Evolutionary conservation across 2,888 invertebrate genomes (phyloP).

Genomic region (Noctua fimbriata): DNA sequence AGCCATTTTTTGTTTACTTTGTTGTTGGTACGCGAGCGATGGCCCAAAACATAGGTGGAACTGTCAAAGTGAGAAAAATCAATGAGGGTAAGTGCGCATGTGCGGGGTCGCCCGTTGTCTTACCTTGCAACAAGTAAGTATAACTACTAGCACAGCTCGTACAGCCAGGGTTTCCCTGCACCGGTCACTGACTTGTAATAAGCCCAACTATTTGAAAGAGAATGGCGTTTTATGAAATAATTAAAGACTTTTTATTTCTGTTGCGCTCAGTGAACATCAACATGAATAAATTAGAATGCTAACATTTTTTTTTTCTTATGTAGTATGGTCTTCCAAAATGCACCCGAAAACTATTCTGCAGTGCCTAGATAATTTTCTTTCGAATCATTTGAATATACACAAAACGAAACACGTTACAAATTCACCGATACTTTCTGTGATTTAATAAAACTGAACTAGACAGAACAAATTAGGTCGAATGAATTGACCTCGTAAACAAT

Average conservation of each 20-base stretch:
- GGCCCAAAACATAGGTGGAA: constrained; percentile 86
- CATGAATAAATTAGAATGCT: constrained; percentile 52
- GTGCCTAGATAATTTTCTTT: background rate
- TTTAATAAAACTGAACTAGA: constrained; percentile 39
- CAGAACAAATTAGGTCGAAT: constrained; percentile 40
- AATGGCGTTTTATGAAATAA: constrained; percentile 49
- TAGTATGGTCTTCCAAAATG: constrained; percentile 10
- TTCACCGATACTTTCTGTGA: constrained; percentile 10
- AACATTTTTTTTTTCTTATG: constrained; percentile 4
- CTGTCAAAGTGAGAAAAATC: constrained; percentile 90
- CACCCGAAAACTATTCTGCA: background rate
- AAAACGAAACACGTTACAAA: background rate
- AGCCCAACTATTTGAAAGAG: constrained; percentile 31
- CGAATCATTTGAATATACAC: constrained; percentile 1
- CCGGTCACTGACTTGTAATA: constrained; percentile 56
- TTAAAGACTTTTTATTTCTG: constrained; percentile 32
- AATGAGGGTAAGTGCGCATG: constrained; percentile 86
- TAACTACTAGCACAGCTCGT: constrained; percentile 55
- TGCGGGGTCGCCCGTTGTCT: constrained; percentile 74
- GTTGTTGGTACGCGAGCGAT: constrained; percentile 81
- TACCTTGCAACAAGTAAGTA: constrained; percentile 80
- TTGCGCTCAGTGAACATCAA: constrained; percentile 49
- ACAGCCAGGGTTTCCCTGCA: constrained; percentile 50
- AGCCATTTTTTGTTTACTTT: constrained; percentile 92
- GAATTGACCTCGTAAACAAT: constrained; percentile 48